Conservation (phyloP, 2,113 vertebrate genomes). For the Paratilapia polleni region DNA sequence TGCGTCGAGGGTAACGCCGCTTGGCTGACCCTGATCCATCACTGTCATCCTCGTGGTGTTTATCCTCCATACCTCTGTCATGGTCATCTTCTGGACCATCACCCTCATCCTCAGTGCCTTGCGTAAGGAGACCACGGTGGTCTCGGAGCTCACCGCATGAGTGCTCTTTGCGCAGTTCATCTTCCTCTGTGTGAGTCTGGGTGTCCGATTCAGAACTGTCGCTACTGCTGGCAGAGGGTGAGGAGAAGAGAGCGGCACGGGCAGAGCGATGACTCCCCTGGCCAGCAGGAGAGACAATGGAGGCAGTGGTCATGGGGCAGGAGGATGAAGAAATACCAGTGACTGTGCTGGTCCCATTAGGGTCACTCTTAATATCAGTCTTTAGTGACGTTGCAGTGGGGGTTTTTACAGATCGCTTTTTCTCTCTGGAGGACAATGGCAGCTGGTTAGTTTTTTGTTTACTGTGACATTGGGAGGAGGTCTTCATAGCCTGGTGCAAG, state of each 20-base stretch:
- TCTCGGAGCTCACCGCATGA: slow-evolving; percentile 45
- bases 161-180: slow-evolving; percentile 56
- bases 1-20: slow-evolving; percentile 94
- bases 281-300: slow-evolving; percentile 63
- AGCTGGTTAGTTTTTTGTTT: slow-evolving; percentile 78
- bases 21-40: slow-evolving; percentile 88
- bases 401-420: slow-evolving; percentile 85
- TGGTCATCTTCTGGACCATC: slow-evolving; percentile 74
- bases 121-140: slow-evolving; percentile 51
- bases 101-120: slow-evolving; percentile 69
- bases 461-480: slow-evolving; percentile 64
- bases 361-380: slow-evolving; percentile 83
- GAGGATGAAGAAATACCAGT: slow-evolving; percentile 69
- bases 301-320: slow-evolving; percentile 67
- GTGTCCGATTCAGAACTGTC: slow-evolving; percentile 82
- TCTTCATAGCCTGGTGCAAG: slow-evolving; percentile 66
- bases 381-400: slow-evolving; percentile 78
- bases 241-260: slow-evolving; percentile 71
- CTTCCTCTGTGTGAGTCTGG: slow-evolving; percentile 70
- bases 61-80: slow-evolving; percentile 78
- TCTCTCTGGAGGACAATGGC: slow-evolving; percentile 79
- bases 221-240: slow-evolving; percentile 78
- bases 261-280: slow-evolving; percentile 68
- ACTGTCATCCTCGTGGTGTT: slow-evolving; percentile 89
- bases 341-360: slow-evolving; percentile 74